phyloP scores from a whole-genome alignment of 2,888 invertebrate species.

The Andrena camellia region DNA sequence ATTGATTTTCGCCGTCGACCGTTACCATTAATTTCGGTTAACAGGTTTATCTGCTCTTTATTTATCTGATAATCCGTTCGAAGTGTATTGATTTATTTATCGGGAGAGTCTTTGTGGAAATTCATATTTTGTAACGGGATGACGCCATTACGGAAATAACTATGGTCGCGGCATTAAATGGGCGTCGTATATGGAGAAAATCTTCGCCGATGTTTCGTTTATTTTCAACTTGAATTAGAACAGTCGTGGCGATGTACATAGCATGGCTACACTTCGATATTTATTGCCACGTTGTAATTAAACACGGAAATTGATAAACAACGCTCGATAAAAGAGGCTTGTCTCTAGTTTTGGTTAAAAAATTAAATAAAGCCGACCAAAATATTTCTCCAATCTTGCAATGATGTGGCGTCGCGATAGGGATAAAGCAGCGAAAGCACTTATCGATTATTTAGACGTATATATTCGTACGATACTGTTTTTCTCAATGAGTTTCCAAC shows the following conservation, averaged over 20 bases:
- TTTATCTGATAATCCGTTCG: neutral
- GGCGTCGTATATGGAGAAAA: slow-evolving; percentile 62
- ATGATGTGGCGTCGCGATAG: slow-evolving; percentile 34
- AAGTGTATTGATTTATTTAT: slow-evolving; percentile 22
- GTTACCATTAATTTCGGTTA: neutral
- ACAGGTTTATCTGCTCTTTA: neutral
- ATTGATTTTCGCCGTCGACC: slow-evolving; percentile 14
- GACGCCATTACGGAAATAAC: slow-evolving; percentile 70
- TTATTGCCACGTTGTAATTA: neutral
- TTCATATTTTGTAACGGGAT: slow-evolving; percentile 63
- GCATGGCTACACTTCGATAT: neutral
- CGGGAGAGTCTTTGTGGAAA: slow-evolving; percentile 26
- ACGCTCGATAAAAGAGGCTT: neutral
- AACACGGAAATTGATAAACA: neutral
- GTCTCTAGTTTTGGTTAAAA: slow-evolving; percentile 10
- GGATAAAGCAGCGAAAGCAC: slow-evolving; percentile 41
- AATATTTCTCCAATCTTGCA: slow-evolving; percentile 13
- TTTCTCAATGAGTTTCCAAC: slow-evolving; percentile 16
- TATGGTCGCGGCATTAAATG: slow-evolving; percentile 60
- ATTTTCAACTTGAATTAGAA: slow-evolving; percentile 14
- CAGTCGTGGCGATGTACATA: neutral
- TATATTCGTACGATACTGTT: slow-evolving; percentile 8
- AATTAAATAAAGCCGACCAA: neutral
- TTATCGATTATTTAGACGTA: slow-evolving; percentile 56
- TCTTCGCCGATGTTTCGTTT: slow-evolving; percentile 35